A percentile compares a stretch with the other conserved stretches of the same genome.
phyloP scores from a whole-genome alignment of 2,888 invertebrate species.

The Noctua janthina region DNA sequence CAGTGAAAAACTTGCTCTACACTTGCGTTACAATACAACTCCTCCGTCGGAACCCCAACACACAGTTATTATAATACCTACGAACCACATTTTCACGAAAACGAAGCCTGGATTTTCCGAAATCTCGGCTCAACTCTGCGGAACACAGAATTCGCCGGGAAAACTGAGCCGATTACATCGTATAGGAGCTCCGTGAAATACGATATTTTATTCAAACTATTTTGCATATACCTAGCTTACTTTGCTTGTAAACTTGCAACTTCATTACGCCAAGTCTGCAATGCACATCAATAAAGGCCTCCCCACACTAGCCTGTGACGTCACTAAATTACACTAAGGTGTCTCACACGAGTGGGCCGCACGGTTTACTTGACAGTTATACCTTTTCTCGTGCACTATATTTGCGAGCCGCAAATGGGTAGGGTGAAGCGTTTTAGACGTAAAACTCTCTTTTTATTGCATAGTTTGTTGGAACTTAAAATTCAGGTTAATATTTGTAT shows the following conservation, averaged over 20 bases:
- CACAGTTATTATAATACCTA: slow-evolving; percentile 38
- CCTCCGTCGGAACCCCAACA: not conserved
- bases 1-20: not conserved
- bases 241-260: slow-evolving; percentile 54
- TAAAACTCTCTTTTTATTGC: slow-evolving; percentile 17
- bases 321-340: slow-evolving; percentile 58
- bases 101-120: slow-evolving; percentile 41
- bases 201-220: slow-evolving; percentile 51
- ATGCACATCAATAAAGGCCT: slow-evolving; percentile 62
- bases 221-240: slow-evolving; percentile 41
- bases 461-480: not conserved
- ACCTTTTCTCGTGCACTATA: slow-evolving; percentile 74
- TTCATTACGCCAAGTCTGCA: slow-evolving; percentile 59
- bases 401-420: slow-evolving; percentile 72
- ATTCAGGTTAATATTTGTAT: not conserved
- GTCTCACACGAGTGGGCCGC: slow-evolving; percentile 67
- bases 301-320: slow-evolving; percentile 51
- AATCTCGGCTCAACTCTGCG: slow-evolving; percentile 41
- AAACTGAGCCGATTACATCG: slow-evolving; percentile 56
- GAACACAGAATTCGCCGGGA: slow-evolving; percentile 39
- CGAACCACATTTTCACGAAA: slow-evolving; percentile 37
- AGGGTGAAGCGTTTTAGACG: slow-evolving; percentile 4
- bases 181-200: slow-evolving; percentile 46
- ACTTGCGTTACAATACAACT: not conserved
- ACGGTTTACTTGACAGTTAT: slow-evolving; percentile 71